Evolutionary conservation across 2,888 invertebrate species (phyloP).

Genomic region (Chydorus sphaericus): DNA sequence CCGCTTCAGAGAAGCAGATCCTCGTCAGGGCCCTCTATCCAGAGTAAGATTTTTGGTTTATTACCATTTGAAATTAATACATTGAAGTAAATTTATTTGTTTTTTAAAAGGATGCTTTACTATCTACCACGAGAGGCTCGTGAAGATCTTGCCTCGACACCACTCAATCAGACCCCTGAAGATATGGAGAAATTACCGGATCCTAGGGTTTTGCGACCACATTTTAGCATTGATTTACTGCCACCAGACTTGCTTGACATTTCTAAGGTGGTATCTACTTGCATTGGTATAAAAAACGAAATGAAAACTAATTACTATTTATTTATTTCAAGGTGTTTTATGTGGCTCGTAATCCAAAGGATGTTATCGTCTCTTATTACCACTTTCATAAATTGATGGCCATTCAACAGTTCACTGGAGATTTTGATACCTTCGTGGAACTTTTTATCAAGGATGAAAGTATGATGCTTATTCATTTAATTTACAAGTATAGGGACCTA

Average conservation of each 20-base stretch:
- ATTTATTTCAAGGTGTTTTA: constrained; percentile 57
- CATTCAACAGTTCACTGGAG: neutral
- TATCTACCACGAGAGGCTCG: no score
- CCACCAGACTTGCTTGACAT: constrained; percentile 17
- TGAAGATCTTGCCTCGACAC: no score
- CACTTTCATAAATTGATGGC: constrained; percentile 39
- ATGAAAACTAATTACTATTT: no score
- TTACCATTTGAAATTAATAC: no score
- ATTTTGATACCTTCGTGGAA: constrained; percentile 34
- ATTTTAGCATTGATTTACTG: constrained; percentile 24
- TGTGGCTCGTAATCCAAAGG: constrained; percentile 70
- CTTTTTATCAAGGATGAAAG: constrained; percentile 38
- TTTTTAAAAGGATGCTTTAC: no score
- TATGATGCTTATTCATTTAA: neutral
- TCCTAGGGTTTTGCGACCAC: constrained; percentile 25
- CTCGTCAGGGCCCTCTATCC: neutral
- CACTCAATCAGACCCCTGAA: neutral
- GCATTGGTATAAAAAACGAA: no score
- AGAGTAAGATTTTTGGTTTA: no score
- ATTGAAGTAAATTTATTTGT: no score
- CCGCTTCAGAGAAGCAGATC: neutral
- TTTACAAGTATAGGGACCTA: no score
- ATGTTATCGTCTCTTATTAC: constrained; percentile 69
- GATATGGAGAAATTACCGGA: no score
- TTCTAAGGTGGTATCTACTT: no score